Evolutionary conservation across 2,888 invertebrate species (phyloP).

Genomic region (Nephrotoma guestfalica): DNA sequence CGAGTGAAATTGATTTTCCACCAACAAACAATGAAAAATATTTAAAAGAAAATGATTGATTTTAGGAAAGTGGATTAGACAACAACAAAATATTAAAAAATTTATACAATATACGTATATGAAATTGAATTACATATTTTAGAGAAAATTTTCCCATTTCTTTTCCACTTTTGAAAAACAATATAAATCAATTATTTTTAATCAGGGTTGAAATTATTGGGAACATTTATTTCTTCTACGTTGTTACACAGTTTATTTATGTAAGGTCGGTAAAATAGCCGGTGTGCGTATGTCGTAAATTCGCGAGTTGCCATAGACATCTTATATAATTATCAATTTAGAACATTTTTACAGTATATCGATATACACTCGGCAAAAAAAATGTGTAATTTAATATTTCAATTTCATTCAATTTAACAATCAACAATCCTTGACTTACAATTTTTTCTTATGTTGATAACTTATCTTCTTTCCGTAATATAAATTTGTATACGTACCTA

Average conservation of each 20-base stretch:
- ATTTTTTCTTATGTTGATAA: not conserved
- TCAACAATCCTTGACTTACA: not conserved
- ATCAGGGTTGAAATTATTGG: not conserved
- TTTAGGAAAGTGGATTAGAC: not conserved
- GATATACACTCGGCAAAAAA: not conserved
- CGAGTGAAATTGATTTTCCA: not conserved
- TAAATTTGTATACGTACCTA: not conserved
- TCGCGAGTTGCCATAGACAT: not conserved
- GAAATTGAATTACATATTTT: not conserved
- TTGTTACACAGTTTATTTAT: not conserved
- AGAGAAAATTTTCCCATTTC: not conserved
- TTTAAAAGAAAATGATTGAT: not conserved
- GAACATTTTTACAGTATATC: not conserved
- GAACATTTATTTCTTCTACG: not conserved
- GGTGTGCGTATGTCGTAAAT: not conserved
- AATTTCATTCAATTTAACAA: not conserved
- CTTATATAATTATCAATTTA: not conserved
- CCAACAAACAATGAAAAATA: not conserved
- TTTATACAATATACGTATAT: not conserved
- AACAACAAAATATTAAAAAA: not conserved
- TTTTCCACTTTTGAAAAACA: not conserved
- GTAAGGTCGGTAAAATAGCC: not conserved
- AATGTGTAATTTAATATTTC: not conserved
- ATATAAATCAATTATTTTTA: not conserved
- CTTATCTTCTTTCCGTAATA: not conserved